phyloP scores from a whole-genome alignment of 2,113 vertebrate genomes.

The Xyrauchen texanus region DNA sequence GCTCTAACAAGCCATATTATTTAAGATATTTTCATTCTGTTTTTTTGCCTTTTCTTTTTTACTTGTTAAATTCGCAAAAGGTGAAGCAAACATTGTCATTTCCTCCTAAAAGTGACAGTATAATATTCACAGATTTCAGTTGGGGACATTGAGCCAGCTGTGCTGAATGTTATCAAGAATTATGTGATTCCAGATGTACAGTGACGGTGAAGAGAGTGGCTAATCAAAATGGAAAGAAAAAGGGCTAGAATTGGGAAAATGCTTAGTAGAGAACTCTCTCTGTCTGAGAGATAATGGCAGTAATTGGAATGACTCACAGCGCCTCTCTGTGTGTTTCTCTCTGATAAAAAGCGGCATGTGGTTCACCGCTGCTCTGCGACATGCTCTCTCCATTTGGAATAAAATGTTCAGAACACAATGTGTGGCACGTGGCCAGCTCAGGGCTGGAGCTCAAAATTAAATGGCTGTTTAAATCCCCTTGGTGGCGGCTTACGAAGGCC shows the following conservation, averaged over 20 bases:
- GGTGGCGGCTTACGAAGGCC: constrained; percentile 66
- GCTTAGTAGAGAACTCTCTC: constrained; percentile 57
- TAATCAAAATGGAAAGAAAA: constrained; percentile 45
- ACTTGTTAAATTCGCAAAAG: too few species aligned
- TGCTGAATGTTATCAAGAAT: constrained; percentile 31
- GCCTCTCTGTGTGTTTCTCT: constrained; percentile 75
- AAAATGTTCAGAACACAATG: constrained; percentile 77
- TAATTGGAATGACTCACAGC: constrained; percentile 78
- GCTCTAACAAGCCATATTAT: too few species aligned
- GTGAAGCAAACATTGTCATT: too few species aligned
- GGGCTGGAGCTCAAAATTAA: constrained; percentile 65
- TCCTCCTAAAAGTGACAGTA: too few species aligned
- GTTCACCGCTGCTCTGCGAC: constrained; percentile 45
- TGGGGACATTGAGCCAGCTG: not conserved
- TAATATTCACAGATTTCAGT: too few species aligned
- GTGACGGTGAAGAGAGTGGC: constrained; percentile 22
- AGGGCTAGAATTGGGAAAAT: constrained; percentile 27
- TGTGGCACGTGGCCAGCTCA: constrained; percentile 59
- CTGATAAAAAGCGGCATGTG: constrained; percentile 77
- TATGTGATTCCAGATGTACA: constrained; percentile 24
- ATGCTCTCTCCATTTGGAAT: constrained; percentile 72
- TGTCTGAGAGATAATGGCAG: constrained; percentile 76
- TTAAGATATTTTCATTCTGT: too few species aligned
- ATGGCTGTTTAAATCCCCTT: constrained; percentile 75
- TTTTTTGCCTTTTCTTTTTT: too few species aligned